These are phyloP conservation scores for Nicator chloris DNA, from an alignment of 2,113 vertebrate species.

Conservation along the genomic window DNA sequence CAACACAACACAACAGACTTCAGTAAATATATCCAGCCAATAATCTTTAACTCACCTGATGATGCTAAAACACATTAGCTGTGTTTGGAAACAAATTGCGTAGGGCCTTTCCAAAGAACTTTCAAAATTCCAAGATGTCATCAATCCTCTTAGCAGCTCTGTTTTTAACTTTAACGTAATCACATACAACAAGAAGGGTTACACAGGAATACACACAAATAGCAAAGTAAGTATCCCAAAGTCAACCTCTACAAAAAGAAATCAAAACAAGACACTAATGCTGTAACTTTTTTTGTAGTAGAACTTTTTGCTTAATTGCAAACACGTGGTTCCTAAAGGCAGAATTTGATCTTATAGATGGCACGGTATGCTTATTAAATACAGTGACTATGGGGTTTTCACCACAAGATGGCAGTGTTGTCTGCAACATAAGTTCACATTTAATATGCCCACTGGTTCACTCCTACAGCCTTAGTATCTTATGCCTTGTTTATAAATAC, in stretches of 20 bases:
- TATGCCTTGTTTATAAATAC: background rate
- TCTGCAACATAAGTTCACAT: background rate
- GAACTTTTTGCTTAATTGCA: background rate
- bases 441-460: background rate
- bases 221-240: background rate
- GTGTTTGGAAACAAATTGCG: background rate
- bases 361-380: background rate
- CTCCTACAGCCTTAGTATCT: background rate
- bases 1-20: background rate
- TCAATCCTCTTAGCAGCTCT: background rate
- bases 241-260: background rate
- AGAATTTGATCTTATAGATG: background rate
- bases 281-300: background rate
- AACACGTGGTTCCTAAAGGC: background rate
- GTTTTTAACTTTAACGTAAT: background rate
- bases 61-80: background rate
- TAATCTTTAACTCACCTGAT: background rate
- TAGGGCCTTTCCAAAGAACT: background rate
- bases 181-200: background rate
- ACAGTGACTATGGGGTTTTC: background rate
- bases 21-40: background rate
- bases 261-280: background rate
- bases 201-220: background rate
- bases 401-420: constrained; percentile 73
- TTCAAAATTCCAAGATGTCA: background rate